phyloP scores from a whole-genome alignment of 2,888 invertebrate species.

The Cantharis rufa region DNA sequence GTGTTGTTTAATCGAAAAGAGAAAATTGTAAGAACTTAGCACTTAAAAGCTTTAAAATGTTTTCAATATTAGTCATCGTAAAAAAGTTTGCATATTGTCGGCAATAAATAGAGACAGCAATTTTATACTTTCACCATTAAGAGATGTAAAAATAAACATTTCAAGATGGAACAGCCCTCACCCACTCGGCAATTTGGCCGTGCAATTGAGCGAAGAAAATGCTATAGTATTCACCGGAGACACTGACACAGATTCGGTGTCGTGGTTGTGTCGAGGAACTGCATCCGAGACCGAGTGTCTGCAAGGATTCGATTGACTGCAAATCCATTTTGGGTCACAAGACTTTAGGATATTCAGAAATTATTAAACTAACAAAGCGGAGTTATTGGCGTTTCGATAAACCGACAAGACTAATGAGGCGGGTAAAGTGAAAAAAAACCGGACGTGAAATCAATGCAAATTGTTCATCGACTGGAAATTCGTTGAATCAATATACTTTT shows the following conservation, averaged over 20 bases:
- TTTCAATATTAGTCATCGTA: background rate
- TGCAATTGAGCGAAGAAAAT: background rate
- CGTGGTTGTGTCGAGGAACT: background rate
- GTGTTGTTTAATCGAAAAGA: background rate
- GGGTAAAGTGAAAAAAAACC: background rate
- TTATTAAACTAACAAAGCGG: background rate
- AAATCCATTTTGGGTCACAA: background rate
- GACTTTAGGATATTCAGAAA: background rate
- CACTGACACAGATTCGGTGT: background rate
- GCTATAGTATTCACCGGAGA: background rate
- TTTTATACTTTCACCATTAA: background rate
- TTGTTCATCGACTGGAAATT: background rate
- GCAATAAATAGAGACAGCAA: background rate
- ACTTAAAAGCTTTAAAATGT: background rate
- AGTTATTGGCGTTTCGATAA: background rate
- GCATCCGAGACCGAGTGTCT: background rate
- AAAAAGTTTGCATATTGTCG: background rate
- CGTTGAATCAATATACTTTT: background rate
- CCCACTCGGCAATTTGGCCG: background rate
- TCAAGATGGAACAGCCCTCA: background rate
- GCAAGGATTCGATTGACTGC: background rate
- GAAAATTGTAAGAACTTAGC: background rate
- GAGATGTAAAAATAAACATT: background rate
- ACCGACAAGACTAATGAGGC: background rate
- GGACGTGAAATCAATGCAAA: background rate